Percentiles rank a stretch among this genome's conserved stretches.
phyloP scores from a whole-genome alignment of 2,888 invertebrate species.

The Athripsodes cinereus region DNA sequence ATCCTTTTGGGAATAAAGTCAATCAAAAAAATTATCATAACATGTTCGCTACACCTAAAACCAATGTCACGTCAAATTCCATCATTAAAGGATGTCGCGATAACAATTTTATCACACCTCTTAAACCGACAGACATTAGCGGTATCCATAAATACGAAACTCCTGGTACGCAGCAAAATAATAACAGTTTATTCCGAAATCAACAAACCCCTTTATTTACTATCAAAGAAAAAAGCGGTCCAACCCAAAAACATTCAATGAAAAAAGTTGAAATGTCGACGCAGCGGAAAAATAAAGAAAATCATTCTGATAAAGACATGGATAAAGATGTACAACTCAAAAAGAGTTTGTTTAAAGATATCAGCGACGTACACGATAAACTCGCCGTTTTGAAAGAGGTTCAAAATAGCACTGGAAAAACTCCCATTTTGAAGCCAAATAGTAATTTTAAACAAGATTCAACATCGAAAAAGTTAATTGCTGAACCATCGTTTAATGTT shows the following conservation, averaged over 20 bases:
- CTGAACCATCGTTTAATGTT: background rate
- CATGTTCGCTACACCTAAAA: conserved; percentile 21
- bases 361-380: background rate
- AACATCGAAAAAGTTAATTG: background rate
- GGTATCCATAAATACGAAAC: conserved; percentile 12
- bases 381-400: conserved; percentile 9
- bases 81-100: conserved; percentile 21
- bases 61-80: conserved; percentile 16
- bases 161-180: conserved; percentile 14
- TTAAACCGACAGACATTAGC: conserved; percentile 9
- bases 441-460: background rate
- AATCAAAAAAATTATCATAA: conserved; percentile 3
- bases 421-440: background rate
- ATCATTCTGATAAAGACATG: background rate
- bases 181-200: conserved; percentile 1
- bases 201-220: conserved; percentile 19
- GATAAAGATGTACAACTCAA: background rate
- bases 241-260: background rate
- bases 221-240: conserved; percentile 13
- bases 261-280: background rate
- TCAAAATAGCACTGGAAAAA: background rate
- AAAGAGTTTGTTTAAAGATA: conserved; percentile 8
- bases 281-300: conserved; percentile 13
- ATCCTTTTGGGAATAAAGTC: conserved; percentile 4
- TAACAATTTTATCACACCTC: conserved; percentile 12